Percentiles rank a stretch among this genome's conserved stretches.
phyloP scores from a whole-genome alignment of 1,140 invertebrate genomes.

The Arion vulgaris region DNA sequence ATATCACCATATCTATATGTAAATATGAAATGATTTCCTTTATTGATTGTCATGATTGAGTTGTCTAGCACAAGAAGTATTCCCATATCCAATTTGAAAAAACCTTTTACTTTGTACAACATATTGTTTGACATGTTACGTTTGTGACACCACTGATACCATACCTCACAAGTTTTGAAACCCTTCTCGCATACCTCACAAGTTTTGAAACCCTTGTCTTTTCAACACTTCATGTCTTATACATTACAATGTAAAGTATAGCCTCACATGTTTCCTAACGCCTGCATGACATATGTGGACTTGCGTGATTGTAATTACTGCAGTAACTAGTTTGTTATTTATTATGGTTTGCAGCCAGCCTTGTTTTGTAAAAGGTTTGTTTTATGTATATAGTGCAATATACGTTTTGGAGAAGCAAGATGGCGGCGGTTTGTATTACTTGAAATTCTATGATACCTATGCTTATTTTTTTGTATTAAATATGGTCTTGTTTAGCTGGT shows the following conservation, averaged over 20 bases:
- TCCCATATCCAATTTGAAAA: too few relatives aligned
- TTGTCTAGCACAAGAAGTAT: too few relatives aligned
- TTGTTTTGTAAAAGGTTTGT: neutral
- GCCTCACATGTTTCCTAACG: neutral
- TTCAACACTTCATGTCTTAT: neutral
- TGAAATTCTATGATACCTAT: too few relatives aligned
- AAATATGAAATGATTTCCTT: too few relatives aligned
- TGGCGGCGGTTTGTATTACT: neutral
- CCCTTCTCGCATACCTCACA: neutral
- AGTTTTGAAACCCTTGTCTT: neutral
- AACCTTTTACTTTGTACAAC: neutral
- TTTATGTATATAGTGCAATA: constrained; percentile 6
- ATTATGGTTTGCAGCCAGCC: neutral
- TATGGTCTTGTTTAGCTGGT: neutral
- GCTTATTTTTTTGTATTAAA: too few relatives aligned
- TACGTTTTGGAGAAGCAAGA: neutral
- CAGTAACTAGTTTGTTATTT: neutral
- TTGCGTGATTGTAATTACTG: neutral
- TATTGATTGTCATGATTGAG: too few relatives aligned
- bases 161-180: neutral
- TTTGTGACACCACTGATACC: neutral
- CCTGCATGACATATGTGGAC: neutral
- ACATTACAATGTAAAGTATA: neutral
- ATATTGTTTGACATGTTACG: neutral
- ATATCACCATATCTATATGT: too few relatives aligned